Percentiles rank a stretch among this genome's conserved stretches.
phyloP scores from a whole-genome alignment of 2,888 invertebrate genomes.

The Eupsilia transversa region DNA sequence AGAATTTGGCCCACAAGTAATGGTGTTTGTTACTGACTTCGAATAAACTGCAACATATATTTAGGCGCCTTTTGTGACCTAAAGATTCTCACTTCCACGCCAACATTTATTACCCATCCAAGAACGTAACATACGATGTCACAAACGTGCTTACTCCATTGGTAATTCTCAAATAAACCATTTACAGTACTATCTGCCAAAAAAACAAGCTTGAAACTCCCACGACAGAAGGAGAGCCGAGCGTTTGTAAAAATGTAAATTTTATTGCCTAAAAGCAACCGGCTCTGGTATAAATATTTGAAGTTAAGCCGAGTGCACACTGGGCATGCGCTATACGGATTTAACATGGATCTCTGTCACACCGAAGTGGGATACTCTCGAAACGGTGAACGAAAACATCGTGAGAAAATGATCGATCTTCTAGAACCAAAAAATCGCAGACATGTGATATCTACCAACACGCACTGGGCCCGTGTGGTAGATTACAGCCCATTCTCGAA shows the following conservation, averaged over 20 bases:
- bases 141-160: slow-evolving; percentile 36
- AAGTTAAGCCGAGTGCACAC: slow-evolving; percentile 79
- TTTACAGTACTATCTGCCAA: slow-evolving; percentile 56
- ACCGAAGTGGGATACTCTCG: slow-evolving; percentile 61
- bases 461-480: too few relatives aligned
- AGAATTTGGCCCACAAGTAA: not conserved
- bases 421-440: too few relatives aligned
- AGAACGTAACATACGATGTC: slow-evolving; percentile 19
- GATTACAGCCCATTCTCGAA: too few relatives aligned
- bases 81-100: not conserved
- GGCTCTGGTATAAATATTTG: slow-evolving; percentile 86
- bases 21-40: not conserved
- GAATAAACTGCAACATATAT: slow-evolving; percentile 9
- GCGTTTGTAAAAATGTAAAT: slow-evolving; percentile 88
- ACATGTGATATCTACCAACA: too few relatives aligned
- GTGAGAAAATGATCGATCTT: too few relatives aligned
- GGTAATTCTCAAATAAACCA: slow-evolving; percentile 56
- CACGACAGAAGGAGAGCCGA: slow-evolving; percentile 54
- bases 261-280: slow-evolving; percentile 83
- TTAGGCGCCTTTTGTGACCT: not conserved
- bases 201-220: slow-evolving; percentile 54
- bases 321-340: slow-evolving; percentile 78
- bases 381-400: too few relatives aligned
- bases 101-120: slow-evolving; percentile 19
- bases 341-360: slow-evolving; percentile 64